phyloP scores from a whole-genome alignment of 1,140 invertebrate species.

The Campoletis sonorensis region DNA sequence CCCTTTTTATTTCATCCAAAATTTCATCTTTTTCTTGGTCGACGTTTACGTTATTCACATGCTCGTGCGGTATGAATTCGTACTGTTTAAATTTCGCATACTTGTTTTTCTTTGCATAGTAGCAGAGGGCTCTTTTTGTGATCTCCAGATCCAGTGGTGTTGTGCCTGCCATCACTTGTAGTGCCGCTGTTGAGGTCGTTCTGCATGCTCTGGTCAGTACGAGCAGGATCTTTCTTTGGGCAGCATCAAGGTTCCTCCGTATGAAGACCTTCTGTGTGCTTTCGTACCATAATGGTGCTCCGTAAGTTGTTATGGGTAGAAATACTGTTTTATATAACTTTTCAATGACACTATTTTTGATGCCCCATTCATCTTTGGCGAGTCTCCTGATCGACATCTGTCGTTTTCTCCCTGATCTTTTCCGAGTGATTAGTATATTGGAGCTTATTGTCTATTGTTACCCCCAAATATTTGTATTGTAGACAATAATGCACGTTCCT shows the following conservation, averaged over 20 bases:
- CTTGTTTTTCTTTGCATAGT: not conserved
- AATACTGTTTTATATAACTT: not conserved
- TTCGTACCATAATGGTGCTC: not conserved
- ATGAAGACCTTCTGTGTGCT: not conserved
- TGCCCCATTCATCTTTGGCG: not conserved
- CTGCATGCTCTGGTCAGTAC: not conserved
- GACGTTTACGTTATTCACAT: too few relatives aligned
- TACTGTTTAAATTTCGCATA: not conserved
- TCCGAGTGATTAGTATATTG: slow-evolving; percentile 10
- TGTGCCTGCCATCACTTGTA: slow-evolving; percentile 2
- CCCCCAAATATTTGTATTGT: slow-evolving; percentile 48
- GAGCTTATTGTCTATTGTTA: slow-evolving; percentile 33
- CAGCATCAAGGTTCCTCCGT: not conserved
- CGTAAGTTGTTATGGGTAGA: not conserved
- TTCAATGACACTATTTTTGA: not conserved
- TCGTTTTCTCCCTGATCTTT: not conserved
- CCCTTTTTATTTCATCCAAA: not conserved
- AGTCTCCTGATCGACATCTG: not conserved
- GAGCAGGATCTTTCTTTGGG: not conserved
- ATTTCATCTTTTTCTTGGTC: not conserved
- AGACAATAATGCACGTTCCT: not conserved
- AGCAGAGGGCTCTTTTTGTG: not conserved
- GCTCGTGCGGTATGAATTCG: too few relatives aligned
- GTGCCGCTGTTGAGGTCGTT: slow-evolving; percentile 22
- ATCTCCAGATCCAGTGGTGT: not conserved